These are phyloP conservation scores for Ormyrus labotus DNA, from an alignment of 2,888 invertebrate genomes.

Conservation along the genomic window DNA sequence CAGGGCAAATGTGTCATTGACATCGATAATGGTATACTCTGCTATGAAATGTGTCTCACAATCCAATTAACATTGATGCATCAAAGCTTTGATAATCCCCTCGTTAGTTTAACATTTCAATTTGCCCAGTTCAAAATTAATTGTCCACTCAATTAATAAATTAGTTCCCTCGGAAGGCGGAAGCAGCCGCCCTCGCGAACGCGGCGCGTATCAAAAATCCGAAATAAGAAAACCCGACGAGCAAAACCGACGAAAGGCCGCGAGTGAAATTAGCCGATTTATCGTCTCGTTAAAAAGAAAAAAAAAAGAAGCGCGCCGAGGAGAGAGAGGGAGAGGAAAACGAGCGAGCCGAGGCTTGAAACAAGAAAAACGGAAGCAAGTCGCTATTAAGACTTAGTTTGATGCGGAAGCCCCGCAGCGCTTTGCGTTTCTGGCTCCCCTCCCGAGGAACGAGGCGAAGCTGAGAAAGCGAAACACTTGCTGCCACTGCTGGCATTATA, in stretches of 20 bases:
- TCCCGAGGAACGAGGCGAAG: slow-evolving; percentile 33
- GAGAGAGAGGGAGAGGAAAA: slow-evolving; percentile 50
- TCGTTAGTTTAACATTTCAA: background rate
- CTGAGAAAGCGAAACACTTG: slow-evolving; percentile 11
- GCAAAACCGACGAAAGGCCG: background rate
- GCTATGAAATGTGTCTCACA: background rate
- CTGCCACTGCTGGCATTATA: background rate
- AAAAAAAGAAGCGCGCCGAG: slow-evolving; percentile 1
- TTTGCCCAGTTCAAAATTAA: background rate
- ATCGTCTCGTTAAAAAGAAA: slow-evolving; percentile 43
- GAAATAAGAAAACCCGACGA: background rate
- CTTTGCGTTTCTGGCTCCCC: slow-evolving; percentile 26
- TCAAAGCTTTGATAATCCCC: background rate
- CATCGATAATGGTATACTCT: too few relatives aligned
- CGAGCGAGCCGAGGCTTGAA: slow-evolving; percentile 53
- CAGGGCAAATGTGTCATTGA: too few relatives aligned
- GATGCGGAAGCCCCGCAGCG: slow-evolving; percentile 50
- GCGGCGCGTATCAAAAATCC: background rate
- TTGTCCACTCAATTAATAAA: too few relatives aligned
- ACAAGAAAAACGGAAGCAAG: slow-evolving; percentile 47
- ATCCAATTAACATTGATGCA: background rate
- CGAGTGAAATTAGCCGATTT: slow-evolving; percentile 49
- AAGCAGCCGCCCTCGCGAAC: too few relatives aligned
- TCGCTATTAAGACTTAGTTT: slow-evolving; percentile 53
- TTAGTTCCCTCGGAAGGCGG: too few relatives aligned